Evolutionary conservation across 1,140 invertebrate species (phyloP).

Genomic region (Bombus consobrinus): DNA sequence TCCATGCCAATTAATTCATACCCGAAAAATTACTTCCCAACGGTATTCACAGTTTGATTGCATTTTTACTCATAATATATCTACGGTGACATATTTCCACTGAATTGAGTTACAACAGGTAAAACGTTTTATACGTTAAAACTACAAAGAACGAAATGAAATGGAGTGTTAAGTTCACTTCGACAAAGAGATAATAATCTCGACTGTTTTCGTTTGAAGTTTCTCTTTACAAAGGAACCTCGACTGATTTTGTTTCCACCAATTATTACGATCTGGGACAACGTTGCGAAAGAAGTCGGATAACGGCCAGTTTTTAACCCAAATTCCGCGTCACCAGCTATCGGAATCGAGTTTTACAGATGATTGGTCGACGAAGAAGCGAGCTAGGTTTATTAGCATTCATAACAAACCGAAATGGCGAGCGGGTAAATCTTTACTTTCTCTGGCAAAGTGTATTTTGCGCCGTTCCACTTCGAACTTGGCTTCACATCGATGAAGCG

Average conservation of each 20-base stretch:
- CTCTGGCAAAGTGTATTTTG: background rate
- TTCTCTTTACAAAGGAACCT: too few species aligned
- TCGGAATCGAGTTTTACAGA: background rate
- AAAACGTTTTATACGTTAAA: background rate
- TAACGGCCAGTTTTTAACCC: background rate
- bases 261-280: background rate
- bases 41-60: background rate
- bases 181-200: background rate
- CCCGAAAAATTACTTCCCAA: too few species aligned
- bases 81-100: background rate
- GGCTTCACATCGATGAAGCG: background rate
- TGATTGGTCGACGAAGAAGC: background rate
- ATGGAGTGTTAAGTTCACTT: background rate
- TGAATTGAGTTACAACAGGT: background rate
- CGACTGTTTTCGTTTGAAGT: background rate
- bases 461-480: background rate
- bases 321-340: background rate
- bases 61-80: background rate
- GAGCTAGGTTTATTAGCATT: constrained; percentile 12
- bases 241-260: background rate
- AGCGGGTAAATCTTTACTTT: constrained; percentile 2
- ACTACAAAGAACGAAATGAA: background rate
- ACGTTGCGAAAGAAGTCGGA: background rate
- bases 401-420: constrained; percentile 18
- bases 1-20: too few species aligned